Base-by-base conservation (phyloP, 2,113 vertebrate species). In the Lepus europaeus region DNA sequence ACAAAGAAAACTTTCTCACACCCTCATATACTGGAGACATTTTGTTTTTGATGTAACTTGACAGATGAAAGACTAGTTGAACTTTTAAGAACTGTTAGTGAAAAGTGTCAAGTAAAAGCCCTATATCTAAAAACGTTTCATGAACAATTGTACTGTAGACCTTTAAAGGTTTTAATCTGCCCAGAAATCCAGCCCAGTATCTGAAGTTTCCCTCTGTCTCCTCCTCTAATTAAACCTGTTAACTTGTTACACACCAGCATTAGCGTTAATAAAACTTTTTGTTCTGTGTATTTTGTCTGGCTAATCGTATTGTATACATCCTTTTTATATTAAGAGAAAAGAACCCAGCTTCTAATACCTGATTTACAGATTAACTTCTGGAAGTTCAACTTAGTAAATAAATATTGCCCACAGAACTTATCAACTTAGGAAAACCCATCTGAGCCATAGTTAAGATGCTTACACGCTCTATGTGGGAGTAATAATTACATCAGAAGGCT, bases 261-360 rank as follows among this genome's bases (percentile, higher is more conserved):
- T 97, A 36, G 14, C 82, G 59, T 95, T 93, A 97, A 97, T 97
- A 97, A 97, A 97, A 77, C 91, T 96, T 95, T 93, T 97, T 95
- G 92, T 95, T 97, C 91, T 84, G 93, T 97, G 94, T 96, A 80
- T 92, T 95, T 91, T 95, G 36, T 93, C 95, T 90, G 95, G 36
- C 77, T 94, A 27, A 63, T 94, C 19, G 10, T 79, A 87, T 80
- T 93, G 79, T 56, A 80, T 85, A 70, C 27, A 80, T 74, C 92
- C 64, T 82, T 78, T 39, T 16, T 45, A 45, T 45, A 45, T 45
- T 45, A 33, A 23, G 56, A 23, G 61, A 89, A 59, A 45, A 39
- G 20, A 59, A 59, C 59, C 77, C 12, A 31, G 17, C 59, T 91
- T 87, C 63, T 87, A 68, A 74, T 87, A 94, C 22, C 25, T 2